phyloP scores from a whole-genome alignment of 2,888 invertebrate genomes.

The Drosophila eohydei region DNA sequence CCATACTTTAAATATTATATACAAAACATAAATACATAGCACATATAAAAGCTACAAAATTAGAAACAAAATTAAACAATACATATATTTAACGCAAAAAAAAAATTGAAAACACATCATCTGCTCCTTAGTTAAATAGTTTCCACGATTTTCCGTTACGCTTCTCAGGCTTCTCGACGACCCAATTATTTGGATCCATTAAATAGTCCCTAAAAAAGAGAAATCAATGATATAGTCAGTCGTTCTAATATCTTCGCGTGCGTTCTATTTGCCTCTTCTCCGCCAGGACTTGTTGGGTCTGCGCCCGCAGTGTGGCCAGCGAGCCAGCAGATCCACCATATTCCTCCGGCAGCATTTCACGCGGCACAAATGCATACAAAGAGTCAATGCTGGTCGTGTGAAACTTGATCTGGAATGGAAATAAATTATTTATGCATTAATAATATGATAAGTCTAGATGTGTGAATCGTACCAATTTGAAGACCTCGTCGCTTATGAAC shows the following conservation, averaged over 20 bases:
- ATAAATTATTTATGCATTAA: neutral
- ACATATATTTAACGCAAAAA: constrained; percentile 13
- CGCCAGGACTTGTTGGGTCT: constrained; percentile 87
- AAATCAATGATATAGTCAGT: neutral
- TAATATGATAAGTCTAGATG: neutral
- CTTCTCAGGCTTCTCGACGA: constrained; percentile 84
- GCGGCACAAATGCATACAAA: constrained; percentile 87
- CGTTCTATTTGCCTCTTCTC: constrained; percentile 85
- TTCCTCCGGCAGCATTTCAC: constrained; percentile 75
- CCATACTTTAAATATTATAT: constrained; percentile 23
- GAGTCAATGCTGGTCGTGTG: constrained; percentile 88
- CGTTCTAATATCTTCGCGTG: neutral
- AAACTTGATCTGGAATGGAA: constrained; percentile 87
- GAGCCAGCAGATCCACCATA: constrained; percentile 79
- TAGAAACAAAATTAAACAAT: constrained; percentile 11
- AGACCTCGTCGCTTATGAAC: constrained; percentile 88
- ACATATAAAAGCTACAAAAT: constrained; percentile 27
- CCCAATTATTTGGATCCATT: constrained; percentile 87
- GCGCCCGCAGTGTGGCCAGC: constrained; percentile 86
- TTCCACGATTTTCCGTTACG: constrained; percentile 60
- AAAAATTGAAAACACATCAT: neutral
- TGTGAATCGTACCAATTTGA: constrained; percentile 86
- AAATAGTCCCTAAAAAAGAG: constrained; percentile 86
- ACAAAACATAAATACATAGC: constrained; percentile 16
- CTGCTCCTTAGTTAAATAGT: constrained; percentile 49